Percentiles rank a stretch among this genome's conserved stretches.
Evolutionary conservation across 92 coral and sea anemone genomes (phyloP).

Genomic region (Desmophyllum pertusum): DNA sequence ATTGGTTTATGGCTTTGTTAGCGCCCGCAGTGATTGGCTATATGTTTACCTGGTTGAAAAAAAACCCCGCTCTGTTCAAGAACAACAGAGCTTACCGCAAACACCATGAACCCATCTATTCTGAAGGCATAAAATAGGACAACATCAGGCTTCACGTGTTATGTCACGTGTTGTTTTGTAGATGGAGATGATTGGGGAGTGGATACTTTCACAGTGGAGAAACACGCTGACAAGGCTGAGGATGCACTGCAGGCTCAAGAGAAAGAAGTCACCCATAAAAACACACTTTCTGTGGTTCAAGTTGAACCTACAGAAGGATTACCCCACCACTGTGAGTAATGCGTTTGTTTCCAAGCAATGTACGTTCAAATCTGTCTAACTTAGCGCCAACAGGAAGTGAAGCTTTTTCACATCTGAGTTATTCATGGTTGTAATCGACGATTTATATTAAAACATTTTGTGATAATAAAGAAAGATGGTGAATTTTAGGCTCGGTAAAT

Average conservation of each 20-base stretch:
- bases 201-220: not conserved
- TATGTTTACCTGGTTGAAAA: not conserved
- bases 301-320: constrained; percentile 58
- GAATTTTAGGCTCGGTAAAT: no score
- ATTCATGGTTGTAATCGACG: no score
- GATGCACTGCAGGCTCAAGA: constrained; percentile 65
- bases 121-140: not conserved
- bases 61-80: not conserved
- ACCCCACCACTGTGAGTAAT: constrained; percentile 52
- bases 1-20: not conserved
- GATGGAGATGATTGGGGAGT: constrained; percentile 39
- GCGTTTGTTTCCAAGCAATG: not conserved
- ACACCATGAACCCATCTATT: not conserved
- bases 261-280: constrained; percentile 56
- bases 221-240: constrained; percentile 33
- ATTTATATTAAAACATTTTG: no score
- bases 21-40: not conserved
- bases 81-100: not conserved
- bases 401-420: no score
- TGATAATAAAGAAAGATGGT: no score
- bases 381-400: no score
- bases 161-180: not conserved
- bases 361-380: no score
- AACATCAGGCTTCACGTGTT: not conserved
- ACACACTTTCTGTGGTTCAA: constrained; percentile 57